Percentiles rank a stretch among this genome's conserved stretches.
Conservation (phyloP, 2,113 vertebrate genomes). For the Menura novaehollandiae region DNA sequence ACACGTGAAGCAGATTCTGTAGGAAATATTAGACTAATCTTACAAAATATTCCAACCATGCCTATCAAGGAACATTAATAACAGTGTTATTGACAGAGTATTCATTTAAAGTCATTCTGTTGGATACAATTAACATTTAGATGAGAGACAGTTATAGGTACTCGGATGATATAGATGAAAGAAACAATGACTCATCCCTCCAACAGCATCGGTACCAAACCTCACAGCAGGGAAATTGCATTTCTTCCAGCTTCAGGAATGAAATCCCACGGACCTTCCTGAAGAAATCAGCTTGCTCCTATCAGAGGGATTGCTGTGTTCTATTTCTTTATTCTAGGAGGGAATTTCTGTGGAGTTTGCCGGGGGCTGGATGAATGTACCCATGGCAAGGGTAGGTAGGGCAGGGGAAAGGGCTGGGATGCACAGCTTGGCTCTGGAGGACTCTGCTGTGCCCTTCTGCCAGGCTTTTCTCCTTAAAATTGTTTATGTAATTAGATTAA, state of each 20-base stretch:
- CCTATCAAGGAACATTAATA: constrained; percentile 63
- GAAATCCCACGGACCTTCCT: not conserved
- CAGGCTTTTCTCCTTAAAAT: not conserved
- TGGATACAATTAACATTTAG: constrained; percentile 60
- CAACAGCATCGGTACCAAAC: not conserved
- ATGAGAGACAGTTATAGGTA: constrained; percentile 62
- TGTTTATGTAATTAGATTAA: not conserved
- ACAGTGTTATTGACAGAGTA: constrained; percentile 61
- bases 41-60: constrained; percentile 41
- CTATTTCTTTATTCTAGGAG: not conserved
- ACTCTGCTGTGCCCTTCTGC: not conserved
- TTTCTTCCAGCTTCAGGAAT: not conserved
- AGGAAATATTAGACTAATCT: constrained; percentile 37
- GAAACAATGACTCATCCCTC: constrained; percentile 58
- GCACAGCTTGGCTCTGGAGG: not conserved
- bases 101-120: constrained; percentile 59
- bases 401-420: not conserved
- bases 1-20: not conserved
- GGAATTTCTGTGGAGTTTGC: not conserved
- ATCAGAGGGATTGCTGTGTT: not conserved
- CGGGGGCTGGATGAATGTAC: not conserved
- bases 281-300: not conserved
- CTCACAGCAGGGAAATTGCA: not conserved
- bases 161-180: constrained; percentile 27
- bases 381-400: not conserved